Base-by-base conservation (phyloP, 2,888 invertebrate species). In the Scaptomyza caliginosa region DNA sequence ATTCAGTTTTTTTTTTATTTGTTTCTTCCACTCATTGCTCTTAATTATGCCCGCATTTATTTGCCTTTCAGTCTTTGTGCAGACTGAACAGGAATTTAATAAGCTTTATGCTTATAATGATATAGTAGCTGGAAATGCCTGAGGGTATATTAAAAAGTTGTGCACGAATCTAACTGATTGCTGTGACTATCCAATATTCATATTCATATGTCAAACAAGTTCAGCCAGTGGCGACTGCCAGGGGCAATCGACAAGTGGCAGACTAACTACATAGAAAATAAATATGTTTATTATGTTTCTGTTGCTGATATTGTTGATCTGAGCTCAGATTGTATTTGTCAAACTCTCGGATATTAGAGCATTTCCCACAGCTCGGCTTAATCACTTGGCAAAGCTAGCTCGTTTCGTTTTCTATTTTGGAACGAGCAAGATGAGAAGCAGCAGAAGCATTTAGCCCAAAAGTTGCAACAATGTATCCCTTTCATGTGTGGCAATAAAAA, bases 401-500 rank as follows among this genome's bases (percentile, higher is more conserved):
- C 11, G 8, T n/a, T 19, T 13, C 13, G 16, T 46, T 40, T 49
- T 50, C 56, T 51, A 40, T 68, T 3, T 62, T 51, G 28, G 13
- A 6, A 8, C 16, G 24, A 32, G 10, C n/a, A 2, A 23, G 17
- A 32, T 26, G 28, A 17, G 26, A 21, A 49, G n/a, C n/a, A 45
- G 39, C 10, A 1, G 30, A 17, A 45, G 3, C n/a, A 2, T 17
- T 46, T 46, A 40, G 13, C 17, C 17, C 24, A 30, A 36, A 69
- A 86, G 79, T 57, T 79, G 83, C 77, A 81, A 62, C 66, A 57
- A 42, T 68, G 59, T 67, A 78, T 78, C 72, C 76, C 69, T 74
- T 82, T 74, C 79, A 78, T 74, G 82, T 81, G 66, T 16, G 59
- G 67, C 68, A 62, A 87, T 83, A 83, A 82, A 87, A 87, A 87